Conservation (phyloP, 2,797 vertebrate genomes). For the Pipistrellus nathusii region DNA sequence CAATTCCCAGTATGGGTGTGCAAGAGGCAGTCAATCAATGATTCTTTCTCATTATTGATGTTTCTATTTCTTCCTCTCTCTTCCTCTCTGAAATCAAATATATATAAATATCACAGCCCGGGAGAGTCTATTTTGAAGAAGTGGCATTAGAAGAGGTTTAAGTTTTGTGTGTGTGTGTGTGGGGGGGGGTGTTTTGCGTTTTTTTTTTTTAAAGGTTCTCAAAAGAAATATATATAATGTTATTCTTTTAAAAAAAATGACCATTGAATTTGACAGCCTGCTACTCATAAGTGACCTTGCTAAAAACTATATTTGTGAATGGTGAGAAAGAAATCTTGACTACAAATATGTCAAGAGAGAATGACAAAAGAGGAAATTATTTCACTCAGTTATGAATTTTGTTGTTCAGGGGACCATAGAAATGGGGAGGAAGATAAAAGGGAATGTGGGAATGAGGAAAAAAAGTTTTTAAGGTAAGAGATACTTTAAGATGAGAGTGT, state of each 20-base stretch:
- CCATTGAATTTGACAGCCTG: neutral
- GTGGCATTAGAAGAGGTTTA: no score
- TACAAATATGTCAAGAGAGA: neutral
- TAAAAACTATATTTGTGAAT: neutral
- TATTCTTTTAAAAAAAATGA: neutral
- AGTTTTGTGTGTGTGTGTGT: no score
- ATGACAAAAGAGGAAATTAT: neutral
- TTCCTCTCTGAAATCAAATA: no score
- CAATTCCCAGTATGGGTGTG: no score
- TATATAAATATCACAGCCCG: no score
- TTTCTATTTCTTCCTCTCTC: no score
- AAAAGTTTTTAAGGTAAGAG: neutral
- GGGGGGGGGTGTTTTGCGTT: no score
- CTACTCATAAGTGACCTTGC: neutral
- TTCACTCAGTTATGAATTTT: neutral
- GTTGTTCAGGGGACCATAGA: neutral
- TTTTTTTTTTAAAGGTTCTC: no score
- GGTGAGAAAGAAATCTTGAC: neutral
- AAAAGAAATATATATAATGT: no score
- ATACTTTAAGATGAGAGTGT: neutral
- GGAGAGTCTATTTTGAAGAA: no score
- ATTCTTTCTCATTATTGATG: no score
- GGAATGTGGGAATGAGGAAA: neutral
- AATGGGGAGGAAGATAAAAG: neutral
- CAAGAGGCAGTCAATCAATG: no score